These are phyloP conservation scores for Physocephala rufipes DNA, from an alignment of 2,888 invertebrate species.

Conservation along the genomic window DNA sequence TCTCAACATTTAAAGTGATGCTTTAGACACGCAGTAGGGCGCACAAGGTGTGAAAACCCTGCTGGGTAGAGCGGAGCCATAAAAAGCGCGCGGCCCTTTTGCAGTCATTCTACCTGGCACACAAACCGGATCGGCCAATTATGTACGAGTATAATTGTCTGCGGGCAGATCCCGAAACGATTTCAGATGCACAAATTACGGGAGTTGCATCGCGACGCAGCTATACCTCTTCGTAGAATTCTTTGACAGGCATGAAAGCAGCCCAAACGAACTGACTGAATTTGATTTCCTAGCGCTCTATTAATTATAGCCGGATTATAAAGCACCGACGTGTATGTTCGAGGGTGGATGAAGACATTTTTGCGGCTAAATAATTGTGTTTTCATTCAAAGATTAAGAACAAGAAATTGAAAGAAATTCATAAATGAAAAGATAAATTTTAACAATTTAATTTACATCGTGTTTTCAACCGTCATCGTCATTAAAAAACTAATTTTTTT, in stretches of 20 bases:
- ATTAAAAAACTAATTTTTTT: too few species aligned
- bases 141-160: conserved; percentile 48
- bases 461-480: too few species aligned
- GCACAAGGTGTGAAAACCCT: conserved; percentile 65
- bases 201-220: conserved; percentile 22
- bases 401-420: too few species aligned
- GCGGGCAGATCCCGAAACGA: conserved; percentile 47
- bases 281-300: conserved; percentile 40
- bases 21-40: conserved; percentile 57
- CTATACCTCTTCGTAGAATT: not conserved
- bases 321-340: conserved; percentile 23
- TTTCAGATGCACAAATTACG: conserved; percentile 43
- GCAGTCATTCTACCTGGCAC: conserved; percentile 37
- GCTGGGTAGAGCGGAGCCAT: conserved; percentile 64
- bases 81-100: conserved; percentile 54
- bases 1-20: conserved; percentile 63
- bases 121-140: conserved; percentile 36
- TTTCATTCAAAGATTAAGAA: too few species aligned
- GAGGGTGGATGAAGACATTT: not conserved
- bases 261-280: not conserved
- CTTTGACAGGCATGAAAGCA: conserved; percentile 3
- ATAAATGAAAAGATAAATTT: too few species aligned
- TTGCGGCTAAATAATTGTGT: not conserved
- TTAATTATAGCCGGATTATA: conserved; percentile 41
- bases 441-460: too few species aligned